These are phyloP conservation scores for Mormyrus lacerda DNA, from an alignment of 2,113 vertebrate species.

Conservation along the genomic window DNA sequence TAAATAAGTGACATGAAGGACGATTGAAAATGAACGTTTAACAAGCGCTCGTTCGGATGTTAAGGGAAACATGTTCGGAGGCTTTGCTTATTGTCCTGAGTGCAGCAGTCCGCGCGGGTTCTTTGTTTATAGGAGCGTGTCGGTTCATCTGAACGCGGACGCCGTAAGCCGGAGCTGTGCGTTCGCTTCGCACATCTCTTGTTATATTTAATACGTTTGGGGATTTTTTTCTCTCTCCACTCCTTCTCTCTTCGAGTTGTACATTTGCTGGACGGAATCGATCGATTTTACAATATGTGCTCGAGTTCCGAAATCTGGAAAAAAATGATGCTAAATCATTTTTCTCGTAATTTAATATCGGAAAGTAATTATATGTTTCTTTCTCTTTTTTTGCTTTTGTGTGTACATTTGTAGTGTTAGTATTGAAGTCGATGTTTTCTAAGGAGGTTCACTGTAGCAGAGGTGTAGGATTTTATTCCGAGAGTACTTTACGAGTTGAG, in stretches of 20 bases:
- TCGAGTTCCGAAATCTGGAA: neutral
- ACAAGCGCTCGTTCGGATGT: conserved; percentile 25
- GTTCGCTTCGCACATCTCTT: neutral
- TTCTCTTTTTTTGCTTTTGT: neutral
- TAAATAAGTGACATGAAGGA: neutral
- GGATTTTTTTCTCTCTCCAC: neutral
- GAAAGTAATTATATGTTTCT: too few species aligned
- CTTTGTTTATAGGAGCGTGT: conserved; percentile 60
- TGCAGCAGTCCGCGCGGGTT: conserved; percentile 48
- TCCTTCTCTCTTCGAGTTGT: neutral
- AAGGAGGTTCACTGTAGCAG: neutral
- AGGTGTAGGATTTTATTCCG: neutral
- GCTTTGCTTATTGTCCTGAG: conserved; percentile 52
- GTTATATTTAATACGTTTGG: neutral
- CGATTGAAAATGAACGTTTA: neutral
- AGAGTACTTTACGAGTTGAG: neutral
- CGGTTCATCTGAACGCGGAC: conserved; percentile 37
- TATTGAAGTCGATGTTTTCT: neutral
- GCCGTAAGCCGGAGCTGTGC: neutral
- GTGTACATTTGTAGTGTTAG: neutral
- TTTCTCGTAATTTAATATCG: neutral
- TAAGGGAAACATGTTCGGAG: conserved; percentile 28
- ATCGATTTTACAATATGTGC: neutral
- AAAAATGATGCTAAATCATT: neutral
- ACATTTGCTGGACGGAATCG: neutral